A percentile compares a stretch with the other conserved stretches of the same genome.
Evolutionary conservation across 2,797 vertebrate species (phyloP).

Genomic region (Poeciliopsis paucimaculata): DNA sequence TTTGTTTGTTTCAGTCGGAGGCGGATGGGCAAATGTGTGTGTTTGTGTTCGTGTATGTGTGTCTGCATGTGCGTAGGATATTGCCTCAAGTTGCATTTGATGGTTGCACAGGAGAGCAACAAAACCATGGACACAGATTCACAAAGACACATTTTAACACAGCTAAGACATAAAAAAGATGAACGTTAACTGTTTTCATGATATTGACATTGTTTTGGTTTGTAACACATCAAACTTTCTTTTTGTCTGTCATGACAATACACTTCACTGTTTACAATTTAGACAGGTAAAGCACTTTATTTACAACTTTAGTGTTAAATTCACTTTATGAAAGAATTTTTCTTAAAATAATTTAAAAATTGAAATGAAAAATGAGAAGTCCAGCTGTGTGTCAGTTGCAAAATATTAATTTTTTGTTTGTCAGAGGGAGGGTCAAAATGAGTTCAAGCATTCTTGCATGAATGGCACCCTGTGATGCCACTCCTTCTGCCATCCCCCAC

Average conservation of each 20-base stretch:
- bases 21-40: constrained; percentile 38
- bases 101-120: constrained; percentile 66
- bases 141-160: constrained; percentile 7
- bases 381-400: not conserved
- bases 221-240: constrained; percentile 10
- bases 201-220: constrained; percentile 33
- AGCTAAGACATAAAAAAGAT: constrained; percentile 10
- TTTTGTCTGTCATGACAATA: not conserved
- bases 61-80: constrained; percentile 46
- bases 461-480: not conserved
- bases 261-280: not conserved
- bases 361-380: not conserved
- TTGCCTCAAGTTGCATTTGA: constrained; percentile 77
- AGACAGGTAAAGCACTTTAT: not conserved
- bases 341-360: not conserved
- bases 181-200: constrained; percentile 28
- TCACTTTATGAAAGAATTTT: not conserved
- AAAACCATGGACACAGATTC: constrained; percentile 45
- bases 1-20: constrained; percentile 69
- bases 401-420: not conserved
- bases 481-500: not conserved
- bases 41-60: constrained; percentile 18
- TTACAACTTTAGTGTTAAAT: not conserved
- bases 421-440: not conserved
- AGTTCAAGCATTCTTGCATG: not conserved